These are phyloP conservation scores for Hipparchia sbordonii DNA, from an alignment of 2,888 invertebrate species.

Conservation along the genomic window DNA sequence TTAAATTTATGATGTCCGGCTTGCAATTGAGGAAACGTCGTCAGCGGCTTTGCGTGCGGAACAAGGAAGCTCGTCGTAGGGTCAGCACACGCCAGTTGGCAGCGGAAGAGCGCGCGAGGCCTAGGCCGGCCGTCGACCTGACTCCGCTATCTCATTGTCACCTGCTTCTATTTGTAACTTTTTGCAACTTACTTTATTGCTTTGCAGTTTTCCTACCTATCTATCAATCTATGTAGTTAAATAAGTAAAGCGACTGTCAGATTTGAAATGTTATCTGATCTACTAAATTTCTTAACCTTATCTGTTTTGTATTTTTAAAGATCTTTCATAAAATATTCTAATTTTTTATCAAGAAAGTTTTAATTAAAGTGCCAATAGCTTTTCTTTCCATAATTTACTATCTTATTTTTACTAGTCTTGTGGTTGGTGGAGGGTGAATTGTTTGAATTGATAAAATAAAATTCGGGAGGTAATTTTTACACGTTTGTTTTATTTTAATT, in stretches of 20 bases:
- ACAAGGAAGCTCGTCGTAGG: conserved; percentile 38
- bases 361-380: not conserved
- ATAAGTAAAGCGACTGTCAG: not conserved
- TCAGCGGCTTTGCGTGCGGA: conserved; percentile 34
- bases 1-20: conserved; percentile 21
- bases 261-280: not conserved
- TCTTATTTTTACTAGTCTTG: not conserved
- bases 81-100: conserved; percentile 32
- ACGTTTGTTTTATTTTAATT: conserved; percentile 85
- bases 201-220: not conserved
- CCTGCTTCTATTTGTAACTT: conserved; percentile 1
- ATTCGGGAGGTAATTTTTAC: conserved; percentile 67
- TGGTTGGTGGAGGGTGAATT: not conserved
- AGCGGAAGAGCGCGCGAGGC: conserved; percentile 38
- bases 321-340: not conserved
- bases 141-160: conserved; percentile 17
- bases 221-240: not conserved
- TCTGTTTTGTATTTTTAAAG: not conserved
- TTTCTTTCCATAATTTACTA: not conserved
- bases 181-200: not conserved
- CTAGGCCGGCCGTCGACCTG: conserved; percentile 45
- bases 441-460: conserved; percentile 28
- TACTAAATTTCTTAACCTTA: not conserved
- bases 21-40: conserved; percentile 29
- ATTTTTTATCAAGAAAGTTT: not conserved